Evolutionary conservation across 2,797 vertebrate genomes (phyloP), one percentile per base, ranked within the genome.

Genomic region (Karalla daura): DNA sequence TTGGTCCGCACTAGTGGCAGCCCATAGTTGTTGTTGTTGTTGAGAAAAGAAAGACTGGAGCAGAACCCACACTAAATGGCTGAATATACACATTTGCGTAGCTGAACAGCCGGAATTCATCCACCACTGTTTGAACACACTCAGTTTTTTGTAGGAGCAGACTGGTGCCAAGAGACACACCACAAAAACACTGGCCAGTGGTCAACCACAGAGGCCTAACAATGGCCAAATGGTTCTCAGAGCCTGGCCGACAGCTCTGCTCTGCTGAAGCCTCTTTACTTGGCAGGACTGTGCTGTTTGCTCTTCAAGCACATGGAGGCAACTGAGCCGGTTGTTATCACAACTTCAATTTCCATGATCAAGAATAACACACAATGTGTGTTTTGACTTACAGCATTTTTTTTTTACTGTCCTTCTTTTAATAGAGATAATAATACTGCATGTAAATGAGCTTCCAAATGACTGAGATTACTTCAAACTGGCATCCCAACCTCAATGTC

Each of bases 171-270:
- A 50, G 13, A 37, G 15, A 39, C 17, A 62, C 10, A 44, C 25
- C 39, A 62, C 45, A 66, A 32, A 61, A 58, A 67, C 52, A 40
- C 18, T 40, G 2, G 33, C n/a, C 46, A 60, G 17, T 24, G 25
- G 36, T 35, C 24, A 17, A 46, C 43, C 27, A 61, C 33, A 37
- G 28, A 61, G 28, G 55, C n/a, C 13, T 8, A n/a, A 25, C 7
- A 2, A 54, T 15, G 11, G 45, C 45, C 28, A 67, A 66, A 62
- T 45, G 21, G 41, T 1, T 3, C 43, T 52, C 2, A 0, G 43
- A 52, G 12, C 35, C 14, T 66, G 20, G 28, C n/a, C 0, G 11
- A 32, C 55, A 25, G 5, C 18, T 40, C 24, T 36, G 35, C n/a
- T 59, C n/a, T 68, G 27, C 43, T 27, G 40, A 32, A 27, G 33